phyloP scores from a whole-genome alignment of 2,797 vertebrate genomes.

The Sebastolobus alascanus region DNA sequence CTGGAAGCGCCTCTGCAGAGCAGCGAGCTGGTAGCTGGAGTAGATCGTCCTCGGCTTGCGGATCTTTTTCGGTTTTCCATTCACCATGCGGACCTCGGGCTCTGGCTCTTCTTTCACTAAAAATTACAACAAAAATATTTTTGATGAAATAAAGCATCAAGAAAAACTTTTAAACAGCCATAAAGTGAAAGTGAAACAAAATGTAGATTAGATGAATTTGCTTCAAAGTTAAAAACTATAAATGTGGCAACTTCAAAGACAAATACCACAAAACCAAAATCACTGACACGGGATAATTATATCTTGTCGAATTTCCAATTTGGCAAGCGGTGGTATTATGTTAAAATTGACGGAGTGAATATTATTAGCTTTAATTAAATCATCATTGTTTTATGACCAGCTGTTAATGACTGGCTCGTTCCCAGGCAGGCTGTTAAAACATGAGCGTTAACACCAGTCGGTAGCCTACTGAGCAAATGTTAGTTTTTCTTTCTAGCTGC shows the following conservation, averaged over 20 bases:
- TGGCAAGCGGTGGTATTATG: neutral
- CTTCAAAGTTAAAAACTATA: neutral
- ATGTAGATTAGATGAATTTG: neutral
- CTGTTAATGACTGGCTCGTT: constrained; percentile 35
- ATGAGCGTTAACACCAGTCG: constrained; percentile 14
- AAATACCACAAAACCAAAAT: neutral
- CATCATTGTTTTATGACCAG: constrained; percentile 54
- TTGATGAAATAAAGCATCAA: neutral
- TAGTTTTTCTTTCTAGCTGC: neutral
- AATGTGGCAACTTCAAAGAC: neutral
- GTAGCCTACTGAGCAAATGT: neutral
- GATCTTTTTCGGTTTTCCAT: constrained; percentile 98
- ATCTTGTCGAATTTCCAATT: neutral
- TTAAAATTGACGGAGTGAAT: constrained; percentile 23
- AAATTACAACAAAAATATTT: neutral
- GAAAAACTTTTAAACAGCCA: neutral
- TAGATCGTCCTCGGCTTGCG: constrained; percentile 98
- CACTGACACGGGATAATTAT: neutral
- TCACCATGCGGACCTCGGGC: constrained; percentile 98
- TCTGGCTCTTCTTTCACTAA: constrained; percentile 97
- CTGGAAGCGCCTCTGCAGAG: constrained; percentile 97
- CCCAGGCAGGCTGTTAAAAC: constrained; percentile 28
- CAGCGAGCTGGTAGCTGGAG: constrained; percentile 97
- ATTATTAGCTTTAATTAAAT: constrained; percentile 38
- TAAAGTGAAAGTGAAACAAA: neutral